These are phyloP conservation scores for Pangasianodon hypophthalmus DNA, from an alignment of 2,113 vertebrate species.

Conservation along the genomic window DNA sequence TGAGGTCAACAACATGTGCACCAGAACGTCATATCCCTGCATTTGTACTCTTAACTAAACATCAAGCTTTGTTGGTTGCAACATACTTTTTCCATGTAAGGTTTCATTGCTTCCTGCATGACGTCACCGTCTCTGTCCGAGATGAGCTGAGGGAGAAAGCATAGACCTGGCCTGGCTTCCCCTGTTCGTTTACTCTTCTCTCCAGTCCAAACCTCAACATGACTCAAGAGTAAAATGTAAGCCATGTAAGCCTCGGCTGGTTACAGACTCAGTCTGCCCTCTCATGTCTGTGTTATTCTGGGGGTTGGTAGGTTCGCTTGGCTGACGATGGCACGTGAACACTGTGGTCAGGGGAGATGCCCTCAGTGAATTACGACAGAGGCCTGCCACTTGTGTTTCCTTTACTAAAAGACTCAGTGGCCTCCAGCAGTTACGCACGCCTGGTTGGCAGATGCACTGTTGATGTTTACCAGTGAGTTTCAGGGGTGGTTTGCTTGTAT, in stretches of 20 bases:
- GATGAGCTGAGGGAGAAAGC: slow-evolving; percentile 3
- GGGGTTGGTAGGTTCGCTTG: not conserved
- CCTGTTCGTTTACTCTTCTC: slow-evolving; percentile 18
- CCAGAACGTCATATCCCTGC: not conserved
- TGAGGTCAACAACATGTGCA: not conserved
- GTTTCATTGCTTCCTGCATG: slow-evolving; percentile 30
- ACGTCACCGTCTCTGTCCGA: slow-evolving; percentile 16
- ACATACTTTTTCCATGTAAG: slow-evolving; percentile 42
- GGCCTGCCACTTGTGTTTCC: not conserved
- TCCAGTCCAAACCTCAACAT: slow-evolving; percentile 25
- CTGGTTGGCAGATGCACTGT: not conserved
- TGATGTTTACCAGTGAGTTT: not conserved
- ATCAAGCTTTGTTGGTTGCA: not conserved
- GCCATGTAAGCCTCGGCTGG: slow-evolving; percentile 1
- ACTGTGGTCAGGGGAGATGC: slow-evolving; percentile 3
- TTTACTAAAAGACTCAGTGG: not conserved
- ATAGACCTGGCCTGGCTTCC: not conserved
- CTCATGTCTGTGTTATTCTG: slow-evolving; percentile 25
- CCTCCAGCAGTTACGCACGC: not conserved
- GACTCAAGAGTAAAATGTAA: slow-evolving; percentile 35
- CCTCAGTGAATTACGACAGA: slow-evolving; percentile 19
- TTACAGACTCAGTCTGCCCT: slow-evolving; percentile 23
- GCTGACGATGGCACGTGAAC: slow-evolving; percentile 11
- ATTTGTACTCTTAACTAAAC: not conserved
- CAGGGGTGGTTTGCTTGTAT: not conserved